These are phyloP conservation scores for Xestia ashworthii DNA, from an alignment of 2,888 invertebrate genomes.

Conservation along the genomic window DNA sequence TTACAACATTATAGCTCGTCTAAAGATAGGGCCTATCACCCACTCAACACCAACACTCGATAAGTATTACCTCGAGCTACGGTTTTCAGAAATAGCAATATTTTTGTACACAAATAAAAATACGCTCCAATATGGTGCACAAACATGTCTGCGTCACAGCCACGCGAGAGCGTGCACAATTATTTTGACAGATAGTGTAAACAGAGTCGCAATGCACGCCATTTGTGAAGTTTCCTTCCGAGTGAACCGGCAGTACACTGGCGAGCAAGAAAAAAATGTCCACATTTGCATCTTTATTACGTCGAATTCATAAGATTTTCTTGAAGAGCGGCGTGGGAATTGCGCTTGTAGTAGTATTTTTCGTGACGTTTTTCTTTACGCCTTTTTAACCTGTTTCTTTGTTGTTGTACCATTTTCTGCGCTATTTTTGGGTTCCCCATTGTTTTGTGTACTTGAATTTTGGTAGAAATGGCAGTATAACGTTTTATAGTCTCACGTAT, in stretches of 20 bases:
- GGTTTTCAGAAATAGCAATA: conserved; percentile 8
- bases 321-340: conserved; percentile 54
- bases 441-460: conserved; percentile 17
- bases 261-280: conserved; percentile 47
- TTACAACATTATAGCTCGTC: neutral
- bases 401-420: conserved; percentile 7
- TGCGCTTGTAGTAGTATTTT: conserved; percentile 40
- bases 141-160: conserved; percentile 28
- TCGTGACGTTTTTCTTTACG: conserved; percentile 35
- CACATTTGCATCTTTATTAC: conserved; percentile 62
- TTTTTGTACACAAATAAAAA: conserved; percentile 27
- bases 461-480: neutral
- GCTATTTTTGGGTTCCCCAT: conserved; percentile 16
- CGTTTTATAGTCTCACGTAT: neutral
- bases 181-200: conserved; percentile 65
- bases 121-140: conserved; percentile 14
- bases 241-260: conserved; percentile 48
- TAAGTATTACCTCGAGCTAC: neutral
- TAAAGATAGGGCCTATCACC: conserved; percentile 4
- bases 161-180: conserved; percentile 52
- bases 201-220: conserved; percentile 48
- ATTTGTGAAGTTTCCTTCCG: conserved; percentile 59
- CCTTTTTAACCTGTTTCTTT: conserved; percentile 31
- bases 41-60: neutral
- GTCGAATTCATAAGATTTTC: conserved; percentile 60